Percentiles rank a stretch among this genome's conserved stretches.
Evolutionary conservation across 2,888 invertebrate species (phyloP).

Genomic region (Vesta saturnalis): DNA sequence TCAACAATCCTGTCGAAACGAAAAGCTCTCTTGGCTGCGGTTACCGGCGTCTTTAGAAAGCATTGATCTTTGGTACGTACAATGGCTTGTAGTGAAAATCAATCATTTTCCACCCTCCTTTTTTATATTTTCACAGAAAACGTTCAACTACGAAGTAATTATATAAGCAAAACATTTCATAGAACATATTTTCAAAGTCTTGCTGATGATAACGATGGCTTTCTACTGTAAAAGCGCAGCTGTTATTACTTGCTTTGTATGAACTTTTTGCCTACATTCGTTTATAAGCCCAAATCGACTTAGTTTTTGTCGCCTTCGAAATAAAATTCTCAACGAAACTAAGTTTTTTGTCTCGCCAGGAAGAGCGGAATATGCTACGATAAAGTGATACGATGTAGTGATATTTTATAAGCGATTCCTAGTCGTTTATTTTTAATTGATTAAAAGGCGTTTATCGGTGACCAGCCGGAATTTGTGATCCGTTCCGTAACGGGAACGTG

Average conservation of each 20-base stretch:
- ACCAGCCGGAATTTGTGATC: not conserved
- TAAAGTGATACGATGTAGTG: not conserved
- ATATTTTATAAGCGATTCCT: not conserved
- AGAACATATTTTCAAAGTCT: not conserved
- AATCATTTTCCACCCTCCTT: not conserved
- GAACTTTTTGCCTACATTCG: not conserved
- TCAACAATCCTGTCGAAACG: not conserved
- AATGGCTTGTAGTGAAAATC: not conserved
- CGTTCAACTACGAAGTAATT: slow-evolving; percentile 1
- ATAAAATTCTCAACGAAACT: too few relatives aligned
- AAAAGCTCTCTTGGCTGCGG: not conserved
- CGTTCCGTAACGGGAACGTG: slow-evolving; percentile 22
- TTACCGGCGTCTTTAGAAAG: not conserved
- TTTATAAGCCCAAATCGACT: too few relatives aligned
- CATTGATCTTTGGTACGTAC: not conserved
- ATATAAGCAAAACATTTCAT: not conserved
- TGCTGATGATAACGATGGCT: too few relatives aligned
- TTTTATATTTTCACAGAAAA: slow-evolving; percentile 1
- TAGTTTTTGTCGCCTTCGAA: not conserved
- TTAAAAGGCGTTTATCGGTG: not conserved
- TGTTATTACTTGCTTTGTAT: not conserved
- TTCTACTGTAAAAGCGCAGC: not conserved
- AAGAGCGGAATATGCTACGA: not conserved
- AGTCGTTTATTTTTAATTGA: slow-evolving; percentile 7
- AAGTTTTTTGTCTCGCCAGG: too few relatives aligned